Percentiles rank a stretch among this genome's conserved stretches.
phyloP scores from a whole-genome alignment of 2,888 invertebrate genomes.

The Cryptocheilus praepositus region DNA sequence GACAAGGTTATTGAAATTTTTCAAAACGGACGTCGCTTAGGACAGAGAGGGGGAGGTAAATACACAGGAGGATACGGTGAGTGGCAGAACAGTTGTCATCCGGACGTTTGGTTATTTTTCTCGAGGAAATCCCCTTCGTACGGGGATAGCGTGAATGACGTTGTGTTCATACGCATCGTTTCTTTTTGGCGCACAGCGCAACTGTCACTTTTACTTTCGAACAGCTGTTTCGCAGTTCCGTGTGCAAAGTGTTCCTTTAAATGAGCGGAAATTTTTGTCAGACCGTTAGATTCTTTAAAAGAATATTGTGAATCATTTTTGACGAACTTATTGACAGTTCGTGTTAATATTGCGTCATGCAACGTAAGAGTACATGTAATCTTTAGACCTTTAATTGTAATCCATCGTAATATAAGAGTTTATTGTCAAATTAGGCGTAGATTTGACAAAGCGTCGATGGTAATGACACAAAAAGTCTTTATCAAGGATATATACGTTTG shows the following conservation, averaged over 20 bases:
- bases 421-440: too few relatives aligned
- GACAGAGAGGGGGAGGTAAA: not conserved
- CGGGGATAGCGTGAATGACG: not conserved
- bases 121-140: not conserved
- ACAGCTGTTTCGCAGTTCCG: conserved; percentile 6
- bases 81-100: not conserved
- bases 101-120: not conserved
- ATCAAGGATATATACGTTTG: too few relatives aligned
- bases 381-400: too few relatives aligned
- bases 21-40: not conserved
- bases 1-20: not conserved
- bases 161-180: not conserved
- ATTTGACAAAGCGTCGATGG: too few relatives aligned
- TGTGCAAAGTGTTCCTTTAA: not conserved
- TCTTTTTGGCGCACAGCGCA: not conserved
- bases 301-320: not conserved
- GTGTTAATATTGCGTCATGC: not conserved
- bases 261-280: not conserved
- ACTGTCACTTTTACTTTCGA: conserved; percentile 17
- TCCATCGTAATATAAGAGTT: not conserved
- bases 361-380: not conserved
- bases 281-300: not conserved
- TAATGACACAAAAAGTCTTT: too few relatives aligned
- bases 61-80: conserved; percentile 8
- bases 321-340: not conserved